These are phyloP conservation scores for Tetramorium parvispinum DNA, from an alignment of 1,140 invertebrate genomes.

Conservation along the genomic window DNA sequence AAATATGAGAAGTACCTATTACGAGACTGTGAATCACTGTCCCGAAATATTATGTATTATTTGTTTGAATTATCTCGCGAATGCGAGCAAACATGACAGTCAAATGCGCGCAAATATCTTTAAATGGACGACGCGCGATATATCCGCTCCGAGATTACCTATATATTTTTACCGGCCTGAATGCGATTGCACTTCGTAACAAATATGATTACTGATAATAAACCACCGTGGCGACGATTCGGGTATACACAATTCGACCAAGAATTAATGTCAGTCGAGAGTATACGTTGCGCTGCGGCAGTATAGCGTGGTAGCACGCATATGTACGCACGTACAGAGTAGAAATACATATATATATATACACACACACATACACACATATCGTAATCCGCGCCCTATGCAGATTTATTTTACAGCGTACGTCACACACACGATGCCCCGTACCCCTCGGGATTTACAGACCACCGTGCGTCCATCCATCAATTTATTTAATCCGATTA, in stretches of 20 bases:
- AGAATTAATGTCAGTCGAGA: slow-evolving; percentile 70
- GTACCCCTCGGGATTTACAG: slow-evolving; percentile 73
- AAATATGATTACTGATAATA: slow-evolving; percentile 63
- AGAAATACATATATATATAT: neutral
- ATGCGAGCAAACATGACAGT: neutral
- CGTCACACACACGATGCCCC: slow-evolving; percentile 63
- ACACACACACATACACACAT: neutral
- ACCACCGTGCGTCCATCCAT: slow-evolving; percentile 77
- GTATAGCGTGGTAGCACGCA: neutral
- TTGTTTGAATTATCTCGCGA: slow-evolving; percentile 6
- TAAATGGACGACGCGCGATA: neutral
- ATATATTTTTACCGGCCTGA: slow-evolving; percentile 19
- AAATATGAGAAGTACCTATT: neutral
- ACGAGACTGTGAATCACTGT: neutral
- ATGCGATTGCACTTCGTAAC: slow-evolving; percentile 39
- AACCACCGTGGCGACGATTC: slow-evolving; percentile 52
- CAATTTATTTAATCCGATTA: slow-evolving; percentile 83
- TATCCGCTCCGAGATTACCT: neutral
- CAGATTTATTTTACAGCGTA: slow-evolving; percentile 80
- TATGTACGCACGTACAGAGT: neutral
- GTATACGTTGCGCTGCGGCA: neutral
- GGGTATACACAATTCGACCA: slow-evolving; percentile 56
- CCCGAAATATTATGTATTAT: neutral
- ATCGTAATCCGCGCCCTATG: slow-evolving; percentile 69
- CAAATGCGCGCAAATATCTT: slow-evolving; percentile 4